Conservation (phyloP, 2,797 vertebrate genomes). For the Pteronotus mesoamericanus region DNA sequence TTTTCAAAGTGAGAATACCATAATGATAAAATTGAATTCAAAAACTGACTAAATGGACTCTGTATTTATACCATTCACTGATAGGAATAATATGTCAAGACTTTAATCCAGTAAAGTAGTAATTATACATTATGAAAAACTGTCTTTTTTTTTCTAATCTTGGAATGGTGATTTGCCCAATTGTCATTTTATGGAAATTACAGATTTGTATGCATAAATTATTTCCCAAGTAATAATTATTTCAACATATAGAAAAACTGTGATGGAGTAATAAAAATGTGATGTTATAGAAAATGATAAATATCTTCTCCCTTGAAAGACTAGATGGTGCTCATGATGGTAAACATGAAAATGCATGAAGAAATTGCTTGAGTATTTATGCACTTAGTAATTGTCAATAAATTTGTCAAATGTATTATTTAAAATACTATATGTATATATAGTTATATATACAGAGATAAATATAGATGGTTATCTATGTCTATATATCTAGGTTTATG, state of each 20-base stretch:
- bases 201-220: neutral
- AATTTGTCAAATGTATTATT: neutral
- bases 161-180: neutral
- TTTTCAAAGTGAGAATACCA: slow-evolving; percentile 13
- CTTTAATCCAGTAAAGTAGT: neutral
- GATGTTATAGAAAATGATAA: neutral
- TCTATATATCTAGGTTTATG: neutral
- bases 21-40: neutral
- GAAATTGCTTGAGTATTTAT: neutral
- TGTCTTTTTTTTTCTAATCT: neutral
- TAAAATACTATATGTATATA: neutral
- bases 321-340: neutral
- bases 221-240: slow-evolving; percentile 16
- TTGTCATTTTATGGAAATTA: neutral
- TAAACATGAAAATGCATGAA: neutral
- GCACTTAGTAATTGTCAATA: neutral
- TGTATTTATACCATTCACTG: neutral
- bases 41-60: neutral
- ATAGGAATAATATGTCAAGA: neutral
- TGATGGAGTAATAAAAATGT: neutral
- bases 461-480: neutral
- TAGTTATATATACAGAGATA: neutral
- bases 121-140: neutral
- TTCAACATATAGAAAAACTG: neutral
- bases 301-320: neutral